phyloP scores from a whole-genome alignment of 2,888 invertebrate species.

The Nasonovia ribisnigri region DNA sequence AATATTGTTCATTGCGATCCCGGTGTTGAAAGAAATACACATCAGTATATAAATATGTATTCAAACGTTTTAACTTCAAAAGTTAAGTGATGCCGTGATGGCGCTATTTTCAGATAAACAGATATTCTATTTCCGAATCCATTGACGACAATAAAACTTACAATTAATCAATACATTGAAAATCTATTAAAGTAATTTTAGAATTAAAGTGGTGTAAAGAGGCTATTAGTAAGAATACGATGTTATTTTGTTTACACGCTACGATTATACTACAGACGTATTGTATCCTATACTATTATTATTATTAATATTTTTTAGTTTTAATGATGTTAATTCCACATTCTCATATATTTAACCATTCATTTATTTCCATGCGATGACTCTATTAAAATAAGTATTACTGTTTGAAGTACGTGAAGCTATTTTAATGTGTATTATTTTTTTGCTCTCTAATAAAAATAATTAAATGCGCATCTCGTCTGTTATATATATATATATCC shows the following conservation, averaged over 20 bases:
- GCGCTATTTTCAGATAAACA: not conserved
- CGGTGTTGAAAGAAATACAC: not conserved
- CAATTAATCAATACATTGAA: slow-evolving; percentile 10
- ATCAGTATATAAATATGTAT: not conserved
- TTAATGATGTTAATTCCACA: not conserved
- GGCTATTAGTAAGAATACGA: not conserved
- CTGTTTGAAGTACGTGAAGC: not conserved
- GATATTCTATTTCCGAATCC: slow-evolving; percentile 20
- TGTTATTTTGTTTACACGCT: not conserved
- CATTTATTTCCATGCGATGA: not conserved
- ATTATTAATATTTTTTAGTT: not conserved
- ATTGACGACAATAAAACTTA: not conserved
- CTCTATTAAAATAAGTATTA: not conserved
- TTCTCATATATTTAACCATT: not conserved
- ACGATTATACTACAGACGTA: not conserved
- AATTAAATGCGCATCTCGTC: not conserved
- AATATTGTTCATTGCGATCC: not conserved
- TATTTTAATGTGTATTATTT: not conserved
- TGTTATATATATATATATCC: not conserved
- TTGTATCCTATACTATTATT: not conserved
- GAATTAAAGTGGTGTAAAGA: slow-evolving; percentile 30
- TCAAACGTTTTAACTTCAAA: not conserved
- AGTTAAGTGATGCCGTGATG: not conserved
- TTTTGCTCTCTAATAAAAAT: not conserved
- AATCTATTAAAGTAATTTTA: slow-evolving; percentile 24